Evolutionary conservation across 1,140 invertebrate species (phyloP).

Genomic region (Belonocnema kinseyi): DNA sequence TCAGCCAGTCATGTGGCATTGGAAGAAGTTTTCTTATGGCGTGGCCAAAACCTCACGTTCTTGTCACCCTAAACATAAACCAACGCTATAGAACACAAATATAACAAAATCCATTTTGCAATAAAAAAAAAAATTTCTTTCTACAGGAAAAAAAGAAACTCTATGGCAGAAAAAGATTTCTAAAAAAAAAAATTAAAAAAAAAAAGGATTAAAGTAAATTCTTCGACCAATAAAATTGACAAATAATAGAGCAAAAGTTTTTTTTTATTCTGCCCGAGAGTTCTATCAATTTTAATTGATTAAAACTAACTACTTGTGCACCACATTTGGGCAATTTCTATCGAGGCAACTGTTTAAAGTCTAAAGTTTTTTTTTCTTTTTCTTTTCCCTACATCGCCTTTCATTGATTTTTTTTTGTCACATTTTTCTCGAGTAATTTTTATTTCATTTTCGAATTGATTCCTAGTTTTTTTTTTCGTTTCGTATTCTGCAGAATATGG

Average conservation of each 20-base stretch:
- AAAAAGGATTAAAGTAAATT: neutral
- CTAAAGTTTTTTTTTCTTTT: neutral
- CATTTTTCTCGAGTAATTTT: conserved; percentile 3
- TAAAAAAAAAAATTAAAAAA: neutral
- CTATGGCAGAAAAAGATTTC: conserved; percentile 3
- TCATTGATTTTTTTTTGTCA: neutral
- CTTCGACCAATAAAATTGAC: neutral
- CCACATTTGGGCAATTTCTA: neutral
- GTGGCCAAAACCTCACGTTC: conserved; percentile 27
- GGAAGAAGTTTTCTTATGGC: conserved; percentile 39
- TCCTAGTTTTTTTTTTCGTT: neutral
- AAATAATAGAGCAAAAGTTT: neutral
- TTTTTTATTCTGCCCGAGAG: conserved; percentile 15
- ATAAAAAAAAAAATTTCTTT: conserved; percentile 6
- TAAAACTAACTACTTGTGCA: conserved; percentile 15
- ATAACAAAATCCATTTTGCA: neutral
- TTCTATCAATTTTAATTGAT: conserved; percentile 24
- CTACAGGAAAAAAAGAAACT: neutral
- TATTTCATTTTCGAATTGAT: neutral
- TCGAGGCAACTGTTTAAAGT: neutral
- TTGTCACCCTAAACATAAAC: conserved; percentile 39
- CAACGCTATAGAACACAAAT: conserved; percentile 27
- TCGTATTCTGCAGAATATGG: neutral
- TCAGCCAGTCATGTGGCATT: conserved; percentile 55
- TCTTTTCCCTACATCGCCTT: neutral